Evolutionary conservation across 2,113 vertebrate species (phyloP).

Genomic region (Sphaerodactylus townsendi): DNA sequence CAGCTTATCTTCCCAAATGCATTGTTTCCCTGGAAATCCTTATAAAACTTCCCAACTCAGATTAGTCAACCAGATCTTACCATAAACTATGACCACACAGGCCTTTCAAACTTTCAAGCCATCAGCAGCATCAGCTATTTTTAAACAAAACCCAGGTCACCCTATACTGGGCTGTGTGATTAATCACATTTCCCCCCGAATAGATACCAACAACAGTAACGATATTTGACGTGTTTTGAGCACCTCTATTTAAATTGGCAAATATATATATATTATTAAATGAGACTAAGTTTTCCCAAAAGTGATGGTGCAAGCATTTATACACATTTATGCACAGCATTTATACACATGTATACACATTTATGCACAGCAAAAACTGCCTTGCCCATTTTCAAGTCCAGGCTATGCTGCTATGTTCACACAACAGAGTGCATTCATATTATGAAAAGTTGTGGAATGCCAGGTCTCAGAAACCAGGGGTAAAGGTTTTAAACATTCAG

Average conservation of each 20-base stretch:
- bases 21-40: constrained; percentile 75
- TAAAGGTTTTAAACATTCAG: background rate
- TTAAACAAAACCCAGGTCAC: constrained; percentile 69
- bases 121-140: constrained; percentile 63
- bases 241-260: background rate
- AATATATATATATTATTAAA: constrained; percentile 1
- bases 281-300: background rate
- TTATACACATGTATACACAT: background rate
- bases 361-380: background rate
- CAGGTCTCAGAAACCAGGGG: background rate
- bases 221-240: constrained; percentile 37
- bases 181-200: constrained; percentile 42
- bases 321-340: background rate
- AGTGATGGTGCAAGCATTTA: background rate
- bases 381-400: background rate
- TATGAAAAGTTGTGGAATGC: background rate
- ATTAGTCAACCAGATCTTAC: constrained; percentile 83
- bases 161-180: constrained; percentile 60
- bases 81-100: constrained; percentile 80
- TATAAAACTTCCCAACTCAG: constrained; percentile 73
- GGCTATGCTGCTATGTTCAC: constrained; percentile 1
- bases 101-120: constrained; percentile 62
- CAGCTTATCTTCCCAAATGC: constrained; percentile 73
- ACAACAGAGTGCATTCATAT: background rate
- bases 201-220: background rate